Evolutionary conservation across 2,113 vertebrate genomes (phyloP).

Genomic region (Gallinago undulata): DNA sequence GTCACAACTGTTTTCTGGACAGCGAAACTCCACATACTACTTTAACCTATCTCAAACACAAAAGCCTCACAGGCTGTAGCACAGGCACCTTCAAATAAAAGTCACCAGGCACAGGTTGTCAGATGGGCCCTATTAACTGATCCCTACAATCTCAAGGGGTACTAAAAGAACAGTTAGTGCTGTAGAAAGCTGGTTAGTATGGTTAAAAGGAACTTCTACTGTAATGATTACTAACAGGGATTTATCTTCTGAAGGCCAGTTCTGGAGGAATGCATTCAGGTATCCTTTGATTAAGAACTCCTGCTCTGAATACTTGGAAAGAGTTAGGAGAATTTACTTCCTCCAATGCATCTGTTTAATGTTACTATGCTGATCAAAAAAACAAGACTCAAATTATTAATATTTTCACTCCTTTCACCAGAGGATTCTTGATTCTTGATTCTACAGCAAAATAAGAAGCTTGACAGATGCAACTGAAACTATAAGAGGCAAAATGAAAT

Average conservation of each 20-base stretch:
- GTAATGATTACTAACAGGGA: neutral
- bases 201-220: neutral
- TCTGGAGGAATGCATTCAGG: neutral
- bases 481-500: conserved; percentile 30
- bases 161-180: neutral
- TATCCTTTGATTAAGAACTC: neutral
- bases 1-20: neutral
- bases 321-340: neutral
- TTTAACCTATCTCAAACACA: neutral
- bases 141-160: neutral
- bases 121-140: neutral
- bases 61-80: neutral
- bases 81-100: neutral
- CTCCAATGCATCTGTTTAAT: neutral
- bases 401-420: neutral
- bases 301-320: neutral
- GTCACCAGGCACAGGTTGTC: neutral
- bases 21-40: neutral
- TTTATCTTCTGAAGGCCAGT: neutral
- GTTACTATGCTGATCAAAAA: neutral
- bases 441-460: conserved; percentile 25
- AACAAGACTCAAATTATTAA: neutral
- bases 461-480: conserved; percentile 30
- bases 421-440: neutral
- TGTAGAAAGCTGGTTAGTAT: neutral